phyloP scores from a whole-genome alignment of 2,888 invertebrate species.

The Alsophila aescularia region DNA sequence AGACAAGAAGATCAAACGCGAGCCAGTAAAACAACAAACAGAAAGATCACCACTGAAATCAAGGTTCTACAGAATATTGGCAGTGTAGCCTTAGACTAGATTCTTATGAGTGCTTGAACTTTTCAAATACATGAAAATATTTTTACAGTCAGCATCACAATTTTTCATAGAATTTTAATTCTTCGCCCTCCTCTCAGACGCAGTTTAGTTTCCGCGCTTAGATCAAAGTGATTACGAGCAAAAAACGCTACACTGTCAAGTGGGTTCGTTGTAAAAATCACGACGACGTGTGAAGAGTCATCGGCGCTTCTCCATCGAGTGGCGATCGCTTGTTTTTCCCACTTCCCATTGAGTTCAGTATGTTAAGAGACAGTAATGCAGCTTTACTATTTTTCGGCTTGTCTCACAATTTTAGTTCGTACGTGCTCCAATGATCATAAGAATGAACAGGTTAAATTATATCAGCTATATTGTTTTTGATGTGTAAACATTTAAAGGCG shows the following conservation, averaged over 20 bases:
- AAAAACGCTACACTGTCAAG: constrained; percentile 73
- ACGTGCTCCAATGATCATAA: too few relatives aligned
- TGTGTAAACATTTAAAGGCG: too few relatives aligned
- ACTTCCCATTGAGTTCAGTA: constrained; percentile 58
- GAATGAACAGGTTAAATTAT: too few relatives aligned
- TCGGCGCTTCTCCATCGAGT: constrained; percentile 76
- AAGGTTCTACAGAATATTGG: too few relatives aligned
- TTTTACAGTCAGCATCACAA: neutral
- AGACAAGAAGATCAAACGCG: too few relatives aligned
- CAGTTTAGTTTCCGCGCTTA: constrained; percentile 52
- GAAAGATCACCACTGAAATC: too few relatives aligned
- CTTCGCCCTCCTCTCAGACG: constrained; percentile 36
- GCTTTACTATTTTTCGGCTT: neutral
- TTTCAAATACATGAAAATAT: neutral
- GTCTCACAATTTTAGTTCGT: neutral
- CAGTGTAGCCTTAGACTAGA: too few relatives aligned
- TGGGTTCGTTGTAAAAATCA: constrained; percentile 82
- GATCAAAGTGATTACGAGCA: constrained; percentile 77
- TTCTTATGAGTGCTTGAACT: too few relatives aligned
- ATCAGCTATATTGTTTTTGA: too few relatives aligned
- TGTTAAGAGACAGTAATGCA: constrained; percentile 2
- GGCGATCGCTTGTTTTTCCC: constrained; percentile 84
- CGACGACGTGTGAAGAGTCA: constrained; percentile 82
- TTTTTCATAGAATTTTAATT: constrained; percentile 36
- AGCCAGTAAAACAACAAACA: too few relatives aligned